A percentile compares a stretch with the other conserved stretches of the same genome.
These are phyloP conservation scores for Zaprionus africanus DNA, from an alignment of 1,140 invertebrate genomes.

Conservation along the genomic window DNA sequence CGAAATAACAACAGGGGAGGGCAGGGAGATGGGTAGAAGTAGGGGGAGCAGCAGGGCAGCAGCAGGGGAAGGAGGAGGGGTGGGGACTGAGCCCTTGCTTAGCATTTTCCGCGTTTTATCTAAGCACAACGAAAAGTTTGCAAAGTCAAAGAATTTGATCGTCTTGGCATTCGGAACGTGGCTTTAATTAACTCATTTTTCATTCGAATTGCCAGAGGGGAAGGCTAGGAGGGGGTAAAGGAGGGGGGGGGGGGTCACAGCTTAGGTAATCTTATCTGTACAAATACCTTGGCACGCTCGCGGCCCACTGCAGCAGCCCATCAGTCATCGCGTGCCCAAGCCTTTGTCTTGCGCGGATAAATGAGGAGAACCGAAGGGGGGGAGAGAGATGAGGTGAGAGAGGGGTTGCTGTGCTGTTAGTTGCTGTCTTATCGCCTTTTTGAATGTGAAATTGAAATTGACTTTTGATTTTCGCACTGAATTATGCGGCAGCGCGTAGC, in stretches of 20 bases:
- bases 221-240: not conserved
- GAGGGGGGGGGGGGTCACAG: not conserved
- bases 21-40: too few species aligned
- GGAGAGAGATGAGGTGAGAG: not conserved
- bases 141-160: conserved; percentile 66
- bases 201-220: conserved; percentile 67
- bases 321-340: conserved; percentile 68
- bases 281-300: conserved; percentile 41
- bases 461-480: conserved; percentile 52
- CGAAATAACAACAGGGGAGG: conserved; percentile 31
- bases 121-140: conserved; percentile 51
- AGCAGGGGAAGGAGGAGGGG: not conserved
- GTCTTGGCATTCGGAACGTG: conserved; percentile 67
- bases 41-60: not conserved
- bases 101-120: conserved; percentile 72
- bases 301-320: conserved; percentile 47
- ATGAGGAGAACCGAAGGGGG: not conserved
- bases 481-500: conserved; percentile 64
- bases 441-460: conserved; percentile 58
- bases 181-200: conserved; percentile 84
- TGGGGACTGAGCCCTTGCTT: conserved; percentile 45
- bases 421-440: conserved; percentile 53
- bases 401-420: conserved; percentile 4
- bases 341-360: conserved; percentile 52
- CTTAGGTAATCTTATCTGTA: conserved; percentile 72